Evolutionary conservation across 1,140 invertebrate species (phyloP).

Genomic region (Chironomus striatipennis): DNA sequence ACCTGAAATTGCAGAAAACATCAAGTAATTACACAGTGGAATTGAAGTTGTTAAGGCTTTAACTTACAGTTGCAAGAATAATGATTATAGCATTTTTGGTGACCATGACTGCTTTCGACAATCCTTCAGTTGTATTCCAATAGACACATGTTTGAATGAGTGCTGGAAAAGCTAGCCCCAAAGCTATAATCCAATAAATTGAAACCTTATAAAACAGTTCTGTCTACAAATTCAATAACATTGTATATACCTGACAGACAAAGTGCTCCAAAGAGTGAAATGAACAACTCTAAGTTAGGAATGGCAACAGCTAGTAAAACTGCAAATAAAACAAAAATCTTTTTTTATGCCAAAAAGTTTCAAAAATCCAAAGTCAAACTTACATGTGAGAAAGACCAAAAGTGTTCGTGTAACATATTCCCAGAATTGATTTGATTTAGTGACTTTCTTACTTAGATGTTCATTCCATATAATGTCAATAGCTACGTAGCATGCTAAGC

Average conservation of each 20-base stretch:
- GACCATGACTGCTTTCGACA: constrained; percentile 28
- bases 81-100: constrained; percentile 62
- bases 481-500: constrained; percentile 78
- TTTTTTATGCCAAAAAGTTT: constrained; percentile 14
- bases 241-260: constrained; percentile 50
- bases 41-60: not conserved
- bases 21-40: not conserved
- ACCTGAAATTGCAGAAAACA: constrained; percentile 30
- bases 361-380: constrained; percentile 40
- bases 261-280: constrained; percentile 81
- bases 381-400: constrained; percentile 68
- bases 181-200: constrained; percentile 37
- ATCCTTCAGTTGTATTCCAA: constrained; percentile 48
- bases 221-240: no score
- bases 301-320: constrained; percentile 68
- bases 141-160: constrained; percentile 63
- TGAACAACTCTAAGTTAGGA: constrained; percentile 77
- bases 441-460: constrained; percentile 42
- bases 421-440: constrained; percentile 39
- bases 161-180: constrained; percentile 82
- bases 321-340: constrained; percentile 41
- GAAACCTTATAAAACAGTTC: no score
- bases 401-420: constrained; percentile 59
- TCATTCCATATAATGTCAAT: constrained; percentile 77
- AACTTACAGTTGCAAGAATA: constrained; percentile 47